Evolutionary conservation across 2,888 invertebrate genomes (phyloP), one percentile per base, ranked within the genome.

Genomic region (Nomada fabriciana): DNA sequence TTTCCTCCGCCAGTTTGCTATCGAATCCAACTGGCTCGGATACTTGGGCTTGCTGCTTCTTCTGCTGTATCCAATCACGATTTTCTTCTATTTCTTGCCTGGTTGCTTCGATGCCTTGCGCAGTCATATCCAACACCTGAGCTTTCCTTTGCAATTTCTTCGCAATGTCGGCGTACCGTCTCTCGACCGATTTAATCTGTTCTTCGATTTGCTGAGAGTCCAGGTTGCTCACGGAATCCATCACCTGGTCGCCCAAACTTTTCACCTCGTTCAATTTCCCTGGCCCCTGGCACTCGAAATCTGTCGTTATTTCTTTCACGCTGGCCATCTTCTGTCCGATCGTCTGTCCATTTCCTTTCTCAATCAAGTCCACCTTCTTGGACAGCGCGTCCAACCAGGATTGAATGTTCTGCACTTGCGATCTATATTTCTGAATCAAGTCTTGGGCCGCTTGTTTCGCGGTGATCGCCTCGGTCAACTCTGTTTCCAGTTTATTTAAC

Each of bases 171-270:
- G 96, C 97, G 91, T 97, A 97, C 82, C 97, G 95, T 84, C 98
- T 95, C 91, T 98, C 98, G 0, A 97, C 95, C 0, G 97, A 97
- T 92, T 97, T 98, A 93, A 97, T 95, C 94, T 97, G 97, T 93
- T 98, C 98, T 92, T 98, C 98, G 1, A 98, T 96, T 94, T 98
- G 98, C 92, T 98, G 98, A 0, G 97, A 97, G 92, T 98, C 98
- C 85, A 98, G 94, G 93, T 98, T 98, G 93, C 97, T 98, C 15
- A 98, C 97, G 42, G 97, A 96, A 83, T 97, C 96, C 77, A 96
- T 96, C 10, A 98, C 97, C 92, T 96, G 95, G 0, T 95, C 95
- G 1, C 97, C 97, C 67, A 97, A 95, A 61, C 95, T 93, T 92
- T 97, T 97, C 0, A 97, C 95, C 80, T 96, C 96, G 57, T 96